Percentiles rank a stretch among this genome's conserved stretches.
Conservation (phyloP, 1,140 invertebrate genomes). For the Sminthurides bifidus region DNA sequence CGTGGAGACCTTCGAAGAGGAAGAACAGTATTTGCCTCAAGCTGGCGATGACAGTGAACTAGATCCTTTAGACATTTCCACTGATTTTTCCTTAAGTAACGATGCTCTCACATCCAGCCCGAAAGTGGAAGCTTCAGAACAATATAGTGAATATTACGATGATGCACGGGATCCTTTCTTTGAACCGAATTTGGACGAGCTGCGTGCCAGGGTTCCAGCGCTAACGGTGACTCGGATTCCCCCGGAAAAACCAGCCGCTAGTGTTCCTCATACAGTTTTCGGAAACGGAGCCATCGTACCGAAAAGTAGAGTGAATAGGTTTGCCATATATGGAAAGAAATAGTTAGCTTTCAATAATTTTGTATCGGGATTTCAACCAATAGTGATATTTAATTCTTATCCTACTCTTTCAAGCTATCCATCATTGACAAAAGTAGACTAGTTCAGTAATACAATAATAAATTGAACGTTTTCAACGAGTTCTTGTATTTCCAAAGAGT, state of each 20-base stretch:
- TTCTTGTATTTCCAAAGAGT: too few species aligned
- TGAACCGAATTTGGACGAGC: not conserved
- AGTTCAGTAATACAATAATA: too few species aligned
- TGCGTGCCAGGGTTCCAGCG: not conserved
- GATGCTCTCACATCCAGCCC: not conserved
- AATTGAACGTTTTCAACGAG: too few species aligned
- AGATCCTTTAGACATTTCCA: not conserved
- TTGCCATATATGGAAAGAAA: slow-evolving; percentile 1
- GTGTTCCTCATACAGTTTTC: not conserved
- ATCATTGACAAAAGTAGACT: too few species aligned
- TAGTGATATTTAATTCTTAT: too few species aligned
- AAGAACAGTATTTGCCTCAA: not conserved
- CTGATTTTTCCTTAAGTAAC: not conserved
- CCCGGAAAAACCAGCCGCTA: not conserved
- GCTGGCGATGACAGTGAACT: not conserved
- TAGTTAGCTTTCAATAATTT: too few species aligned
- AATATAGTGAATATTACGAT: not conserved
- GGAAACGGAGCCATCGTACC: not conserved
- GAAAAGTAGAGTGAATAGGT: not conserved
- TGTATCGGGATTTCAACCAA: too few species aligned
- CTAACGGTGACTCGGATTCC: not conserved
- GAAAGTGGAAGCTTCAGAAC: too few species aligned
- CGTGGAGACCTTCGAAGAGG: not conserved
- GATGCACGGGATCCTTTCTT: not conserved
- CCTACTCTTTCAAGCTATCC: too few species aligned